Evolutionary conservation across 37 sponge, comb jelly and placozoan genomes (phyloP), one percentile per base, ranked within the genome.

Genomic region (Haliclona indistincta): DNA sequence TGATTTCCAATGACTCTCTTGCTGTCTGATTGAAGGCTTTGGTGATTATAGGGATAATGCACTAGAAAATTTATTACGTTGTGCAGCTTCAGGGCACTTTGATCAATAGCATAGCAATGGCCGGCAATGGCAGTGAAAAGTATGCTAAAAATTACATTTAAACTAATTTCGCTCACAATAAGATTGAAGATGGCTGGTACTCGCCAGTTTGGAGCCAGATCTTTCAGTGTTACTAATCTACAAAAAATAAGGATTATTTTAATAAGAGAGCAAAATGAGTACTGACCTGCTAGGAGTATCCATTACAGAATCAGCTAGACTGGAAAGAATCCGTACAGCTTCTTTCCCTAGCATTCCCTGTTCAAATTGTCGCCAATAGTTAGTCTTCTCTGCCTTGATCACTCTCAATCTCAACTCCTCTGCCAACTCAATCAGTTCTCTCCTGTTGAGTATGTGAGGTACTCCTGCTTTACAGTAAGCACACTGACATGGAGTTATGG

Each of bases 291-390:
- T 77, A 2, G 82, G 77, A 30, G 65, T 78, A 73, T 92, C 93
- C 32, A 92, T 65, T 20, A 75, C 90, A 39, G 72, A 71, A 54
- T 96, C 97, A 54, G 93, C 93, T 17, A 86, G 71, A 40, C 79
- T 79, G 40, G 56, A 73, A 39, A 96, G 81, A 2, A 86, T 70
- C 52, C 88, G 61, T n/a, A 89, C 90, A 17, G 93, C 93, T n/a
- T 92, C 85, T 62, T 87, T 73, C 8, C 87, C 83, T 40, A 96
- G 69, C 78, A 92, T 81, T 30, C 97, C 97, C 28, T 81, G 84
- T 56, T 91, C 90, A 68, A 86, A 96, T 88, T 96, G 97, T 47
- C 75, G 86, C 97, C 97, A 96, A 68, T 93, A 89, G 77, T 91
- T 92, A 19, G 78, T 92, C 85, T 89, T 96, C 80, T 89, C 82